Percentiles rank a stretch among this genome's conserved stretches.
phyloP scores from a whole-genome alignment of 2,888 invertebrate genomes.

The Philereme transversata region DNA sequence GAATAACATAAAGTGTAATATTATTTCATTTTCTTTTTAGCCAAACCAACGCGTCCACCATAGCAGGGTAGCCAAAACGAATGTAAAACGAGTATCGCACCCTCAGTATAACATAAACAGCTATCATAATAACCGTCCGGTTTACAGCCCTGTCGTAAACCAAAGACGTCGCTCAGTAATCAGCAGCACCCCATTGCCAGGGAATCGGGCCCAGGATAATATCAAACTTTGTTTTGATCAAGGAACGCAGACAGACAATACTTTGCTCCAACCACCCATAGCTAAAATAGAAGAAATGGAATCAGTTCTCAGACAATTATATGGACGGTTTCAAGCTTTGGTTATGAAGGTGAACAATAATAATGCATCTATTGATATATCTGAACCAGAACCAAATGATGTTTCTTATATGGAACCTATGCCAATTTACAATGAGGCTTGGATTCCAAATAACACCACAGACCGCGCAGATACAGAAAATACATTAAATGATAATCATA shows the following conservation, averaged over 20 bases:
- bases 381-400: conserved; percentile 42
- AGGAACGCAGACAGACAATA: conserved; percentile 57
- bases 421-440: conserved; percentile 32
- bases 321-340: conserved; percentile 47
- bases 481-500: conserved; percentile 22
- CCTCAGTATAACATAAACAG: conserved; percentile 8
- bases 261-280: conserved; percentile 31
- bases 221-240: conserved; percentile 50
- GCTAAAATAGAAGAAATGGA: conserved; percentile 54
- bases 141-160: conserved; percentile 20
- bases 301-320: conserved; percentile 46
- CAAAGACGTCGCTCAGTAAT: conserved; percentile 43
- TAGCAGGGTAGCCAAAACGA: conserved; percentile 10
- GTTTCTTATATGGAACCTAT: conserved; percentile 30
- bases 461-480: conserved; percentile 25
- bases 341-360: conserved; percentile 39
- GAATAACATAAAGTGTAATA: background rate
- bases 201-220: conserved; percentile 30
- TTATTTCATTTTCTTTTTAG: conserved; percentile 12
- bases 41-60: conserved; percentile 14
- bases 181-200: conserved; percentile 56
- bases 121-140: conserved; percentile 4
- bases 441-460: conserved; percentile 28
- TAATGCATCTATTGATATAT: conserved; percentile 31
- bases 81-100: conserved; percentile 13